Conservation (phyloP, 2,888 invertebrate species). For the Unio pictorum region DNA sequence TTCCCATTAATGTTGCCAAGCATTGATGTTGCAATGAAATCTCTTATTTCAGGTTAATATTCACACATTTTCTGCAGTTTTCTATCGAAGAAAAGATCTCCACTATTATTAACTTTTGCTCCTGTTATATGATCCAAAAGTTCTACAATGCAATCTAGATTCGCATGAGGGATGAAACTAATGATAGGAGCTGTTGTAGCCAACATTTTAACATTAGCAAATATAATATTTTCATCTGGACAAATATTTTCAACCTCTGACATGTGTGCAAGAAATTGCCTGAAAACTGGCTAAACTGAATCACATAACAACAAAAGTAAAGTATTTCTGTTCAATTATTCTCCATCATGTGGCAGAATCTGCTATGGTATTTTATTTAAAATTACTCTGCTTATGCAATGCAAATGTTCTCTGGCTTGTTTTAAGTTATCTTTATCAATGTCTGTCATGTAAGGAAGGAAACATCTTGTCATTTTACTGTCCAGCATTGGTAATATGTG, state of each 20-base stretch:
- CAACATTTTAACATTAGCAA: constrained; percentile 15
- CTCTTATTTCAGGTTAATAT: constrained; percentile 7
- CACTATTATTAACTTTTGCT: background rate
- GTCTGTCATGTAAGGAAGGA: no score
- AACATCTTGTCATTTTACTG: constrained; percentile 14
- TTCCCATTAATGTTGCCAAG: background rate
- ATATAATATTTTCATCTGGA: constrained; percentile 9
- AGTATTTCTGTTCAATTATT: no score
- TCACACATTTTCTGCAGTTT: constrained; percentile 6
- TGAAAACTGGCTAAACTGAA: no score
- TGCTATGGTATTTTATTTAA: background rate
- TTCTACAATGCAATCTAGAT: background rate
- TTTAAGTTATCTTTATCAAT: constrained; percentile 3
- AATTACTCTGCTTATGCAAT: background rate
- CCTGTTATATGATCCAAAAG: no score
- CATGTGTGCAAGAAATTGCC: no score
- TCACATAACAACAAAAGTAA: no score
- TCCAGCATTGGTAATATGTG: constrained; percentile 11
- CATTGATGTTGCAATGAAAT: constrained; percentile 8
- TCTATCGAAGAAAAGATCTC: background rate
- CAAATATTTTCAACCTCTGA: no score
- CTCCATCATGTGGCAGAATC: background rate
- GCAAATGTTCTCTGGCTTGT: background rate
- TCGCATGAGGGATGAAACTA: constrained; percentile 11
- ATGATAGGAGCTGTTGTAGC: constrained; percentile 14